These are phyloP conservation scores for Sebastiscus tertius DNA, from an alignment of 2,797 vertebrate species.

Conservation along the genomic window DNA sequence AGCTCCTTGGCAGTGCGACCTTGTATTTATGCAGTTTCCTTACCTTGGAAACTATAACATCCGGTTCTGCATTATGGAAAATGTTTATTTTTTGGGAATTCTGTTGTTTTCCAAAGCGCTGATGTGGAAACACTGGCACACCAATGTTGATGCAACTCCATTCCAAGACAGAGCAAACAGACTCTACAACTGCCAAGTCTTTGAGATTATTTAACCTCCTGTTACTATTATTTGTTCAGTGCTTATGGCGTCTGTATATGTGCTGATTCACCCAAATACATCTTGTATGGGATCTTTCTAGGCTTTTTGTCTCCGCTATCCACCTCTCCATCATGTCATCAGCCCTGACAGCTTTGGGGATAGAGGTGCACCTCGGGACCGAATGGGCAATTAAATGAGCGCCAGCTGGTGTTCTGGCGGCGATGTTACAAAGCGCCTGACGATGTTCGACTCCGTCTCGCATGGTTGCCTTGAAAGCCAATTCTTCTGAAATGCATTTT, in stretches of 20 bases:
- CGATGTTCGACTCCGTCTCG: slow-evolving; percentile 9
- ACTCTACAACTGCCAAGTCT: background rate
- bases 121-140: slow-evolving; percentile 18
- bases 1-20: background rate
- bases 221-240: slow-evolving; percentile 9
- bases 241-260: slow-evolving; percentile 1
- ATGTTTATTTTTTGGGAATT: slow-evolving; percentile 15
- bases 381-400: slow-evolving; percentile 67
- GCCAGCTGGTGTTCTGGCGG: slow-evolving; percentile 62
- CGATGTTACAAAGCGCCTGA: slow-evolving; percentile 9
- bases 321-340: slow-evolving; percentile 37
- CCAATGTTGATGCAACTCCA: background rate
- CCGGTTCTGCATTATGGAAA: background rate
- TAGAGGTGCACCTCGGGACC: slow-evolving; percentile 42
- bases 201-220: slow-evolving; percentile 30
- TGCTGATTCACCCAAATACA: slow-evolving; percentile 6
- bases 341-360: slow-evolving; percentile 30
- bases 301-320: slow-evolving; percentile 9
- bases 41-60: background rate
- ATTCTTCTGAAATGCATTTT: slow-evolving; percentile 55
- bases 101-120: slow-evolving; percentile 6
- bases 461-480: slow-evolving; percentile 46
- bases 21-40: slow-evolving; percentile 2
- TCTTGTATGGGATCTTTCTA: background rate
- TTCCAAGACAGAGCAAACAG: slow-evolving; percentile 14